Evolutionary conservation across 2,113 vertebrate species (phyloP).

Genomic region (Dicrurus megarhynchus): DNA sequence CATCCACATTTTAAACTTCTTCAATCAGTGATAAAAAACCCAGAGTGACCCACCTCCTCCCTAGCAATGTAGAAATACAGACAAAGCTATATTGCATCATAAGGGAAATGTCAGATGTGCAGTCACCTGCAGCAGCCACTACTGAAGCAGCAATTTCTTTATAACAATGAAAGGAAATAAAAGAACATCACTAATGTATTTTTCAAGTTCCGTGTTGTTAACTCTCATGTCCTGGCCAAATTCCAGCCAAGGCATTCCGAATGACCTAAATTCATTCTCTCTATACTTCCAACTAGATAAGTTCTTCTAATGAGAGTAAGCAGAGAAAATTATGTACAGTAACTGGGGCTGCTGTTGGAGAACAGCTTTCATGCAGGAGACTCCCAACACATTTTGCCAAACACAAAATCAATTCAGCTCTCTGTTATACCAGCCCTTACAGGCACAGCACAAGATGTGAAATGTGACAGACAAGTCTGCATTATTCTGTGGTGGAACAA

Average conservation of each 20-base stretch:
- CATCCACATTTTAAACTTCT: neutral
- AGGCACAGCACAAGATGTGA: neutral
- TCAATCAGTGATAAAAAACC: neutral
- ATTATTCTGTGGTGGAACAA: neutral
- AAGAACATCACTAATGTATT: neutral
- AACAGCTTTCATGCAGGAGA: neutral
- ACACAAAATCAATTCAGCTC: neutral
- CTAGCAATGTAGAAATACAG: neutral
- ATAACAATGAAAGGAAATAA: neutral
- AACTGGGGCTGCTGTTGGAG: neutral
- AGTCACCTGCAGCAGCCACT: neutral
- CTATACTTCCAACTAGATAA: neutral
- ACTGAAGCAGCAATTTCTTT: neutral
- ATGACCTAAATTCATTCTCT: neutral
- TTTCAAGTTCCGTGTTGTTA: neutral
- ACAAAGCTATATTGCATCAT: neutral
- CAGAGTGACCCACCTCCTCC: neutral
- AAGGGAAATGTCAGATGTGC: neutral
- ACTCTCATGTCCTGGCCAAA: neutral
- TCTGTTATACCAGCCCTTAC: neutral
- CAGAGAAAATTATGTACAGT: neutral
- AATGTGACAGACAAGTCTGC: neutral
- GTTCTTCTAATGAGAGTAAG: neutral
- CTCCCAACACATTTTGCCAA: neutral
- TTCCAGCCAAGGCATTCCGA: neutral